These are phyloP conservation scores for Neolamprologus variostigma DNA, from an alignment of 2,113 vertebrate genomes.

Conservation along the genomic window DNA sequence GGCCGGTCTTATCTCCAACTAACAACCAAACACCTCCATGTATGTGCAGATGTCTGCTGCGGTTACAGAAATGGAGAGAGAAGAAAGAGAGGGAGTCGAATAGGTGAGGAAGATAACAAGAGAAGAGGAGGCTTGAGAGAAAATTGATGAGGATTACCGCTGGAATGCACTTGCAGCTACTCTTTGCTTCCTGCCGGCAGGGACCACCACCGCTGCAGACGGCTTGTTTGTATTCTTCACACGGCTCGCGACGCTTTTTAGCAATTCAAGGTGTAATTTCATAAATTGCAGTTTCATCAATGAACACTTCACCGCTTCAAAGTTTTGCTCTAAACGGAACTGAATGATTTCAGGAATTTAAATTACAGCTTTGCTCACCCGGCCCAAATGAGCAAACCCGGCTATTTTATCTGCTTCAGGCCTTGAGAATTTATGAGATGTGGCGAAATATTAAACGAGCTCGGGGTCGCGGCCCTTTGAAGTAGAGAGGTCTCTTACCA, in stretches of 20 bases:
- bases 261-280: neutral
- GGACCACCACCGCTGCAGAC: neutral
- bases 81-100: neutral
- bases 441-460: neutral
- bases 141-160: conserved; percentile 18
- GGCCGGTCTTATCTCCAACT: conserved; percentile 1
- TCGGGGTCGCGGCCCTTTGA: neutral
- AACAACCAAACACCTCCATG: conserved; percentile 3
- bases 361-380: neutral
- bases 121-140: neutral
- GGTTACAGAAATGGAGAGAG: neutral
- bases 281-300: neutral
- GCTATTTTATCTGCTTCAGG: neutral
- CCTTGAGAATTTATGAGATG: neutral
- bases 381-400: neutral
- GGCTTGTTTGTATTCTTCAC: neutral
- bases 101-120: conserved; percentile 37
- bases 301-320: neutral
- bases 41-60: neutral
- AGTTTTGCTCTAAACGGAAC: neutral
- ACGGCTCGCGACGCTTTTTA: neutral
- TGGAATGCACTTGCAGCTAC: neutral
- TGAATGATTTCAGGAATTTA: neutral
- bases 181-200: neutral
- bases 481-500: conserved; percentile 76